Conservation (phyloP, 2,113 vertebrate species). For the Serilophus lunatus region DNA sequence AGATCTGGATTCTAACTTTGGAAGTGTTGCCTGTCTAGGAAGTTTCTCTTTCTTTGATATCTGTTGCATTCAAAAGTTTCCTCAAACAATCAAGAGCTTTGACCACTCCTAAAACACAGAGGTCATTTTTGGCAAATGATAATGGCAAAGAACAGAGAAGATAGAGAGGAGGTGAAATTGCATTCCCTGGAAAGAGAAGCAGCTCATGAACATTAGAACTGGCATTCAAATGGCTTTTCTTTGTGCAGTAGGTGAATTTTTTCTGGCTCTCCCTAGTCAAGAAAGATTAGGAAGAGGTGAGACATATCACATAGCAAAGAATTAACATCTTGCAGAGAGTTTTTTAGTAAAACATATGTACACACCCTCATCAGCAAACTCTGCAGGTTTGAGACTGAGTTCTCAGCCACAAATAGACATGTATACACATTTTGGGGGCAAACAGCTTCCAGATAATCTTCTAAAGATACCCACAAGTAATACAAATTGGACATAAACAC, state of each 20-base stretch:
- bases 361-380: not conserved
- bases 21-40: not conserved
- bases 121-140: slow-evolving; percentile 20
- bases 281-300: not conserved
- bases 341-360: not conserved
- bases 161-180: not conserved
- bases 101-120: slow-evolving; percentile 46
- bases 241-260: not conserved
- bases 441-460: slow-evolving; percentile 28
- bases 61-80: not conserved
- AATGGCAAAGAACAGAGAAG: not conserved
- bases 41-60: not conserved
- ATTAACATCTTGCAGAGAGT: not conserved
- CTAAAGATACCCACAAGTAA: slow-evolving; percentile 14
- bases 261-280: not conserved
- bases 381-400: slow-evolving; percentile 32
- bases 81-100: not conserved
- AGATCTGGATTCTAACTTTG: not conserved
- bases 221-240: slow-evolving; percentile 26
- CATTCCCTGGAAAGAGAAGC: not conserved
- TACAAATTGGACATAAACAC: not conserved
- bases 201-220: not conserved
- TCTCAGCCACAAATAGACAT: not conserved
- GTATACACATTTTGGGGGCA: slow-evolving; percentile 28
- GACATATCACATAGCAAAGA: not conserved